phyloP scores from a whole-genome alignment of 2,888 invertebrate species.

The Dioctria rufipes region DNA sequence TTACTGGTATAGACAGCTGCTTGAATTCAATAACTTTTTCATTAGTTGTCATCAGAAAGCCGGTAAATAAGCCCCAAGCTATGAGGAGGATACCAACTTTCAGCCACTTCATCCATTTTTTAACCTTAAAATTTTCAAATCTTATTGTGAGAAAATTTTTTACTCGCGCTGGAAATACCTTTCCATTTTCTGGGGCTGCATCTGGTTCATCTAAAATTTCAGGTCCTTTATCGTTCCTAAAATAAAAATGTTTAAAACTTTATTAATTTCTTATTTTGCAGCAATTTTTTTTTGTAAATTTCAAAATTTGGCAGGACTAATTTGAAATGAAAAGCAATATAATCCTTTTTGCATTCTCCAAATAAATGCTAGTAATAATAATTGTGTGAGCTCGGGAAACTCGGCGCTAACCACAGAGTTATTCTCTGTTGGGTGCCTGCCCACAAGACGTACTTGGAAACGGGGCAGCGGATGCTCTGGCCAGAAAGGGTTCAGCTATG shows the following conservation, averaged over 20 bases:
- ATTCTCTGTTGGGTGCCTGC: no score
- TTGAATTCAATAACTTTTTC: slow-evolving; percentile 77
- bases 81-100: slow-evolving; percentile 74
- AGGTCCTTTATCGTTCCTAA: not conserved
- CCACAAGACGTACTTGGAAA: no score
- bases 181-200: slow-evolving; percentile 24
- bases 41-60: slow-evolving; percentile 78
- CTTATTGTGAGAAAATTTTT: slow-evolving; percentile 1
- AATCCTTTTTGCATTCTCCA: no score
- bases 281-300: no score
- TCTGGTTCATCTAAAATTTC: slow-evolving; percentile 37
- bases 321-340: no score
- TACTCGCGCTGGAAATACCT: slow-evolving; percentile 12
- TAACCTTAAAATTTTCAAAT: slow-evolving; percentile 61
- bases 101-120: slow-evolving; percentile 68
- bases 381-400: no score
- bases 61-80: slow-evolving; percentile 80
- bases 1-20: slow-evolving; percentile 74
- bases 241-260: not conserved
- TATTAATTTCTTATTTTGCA: not conserved
- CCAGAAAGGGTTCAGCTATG: no score
- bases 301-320: no score
- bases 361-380: no score
- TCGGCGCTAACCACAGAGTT: no score
- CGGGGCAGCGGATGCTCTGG: no score